Evolutionary conservation across 2,113 vertebrate genomes (phyloP).

Genomic region (Crotalus tigris): DNA sequence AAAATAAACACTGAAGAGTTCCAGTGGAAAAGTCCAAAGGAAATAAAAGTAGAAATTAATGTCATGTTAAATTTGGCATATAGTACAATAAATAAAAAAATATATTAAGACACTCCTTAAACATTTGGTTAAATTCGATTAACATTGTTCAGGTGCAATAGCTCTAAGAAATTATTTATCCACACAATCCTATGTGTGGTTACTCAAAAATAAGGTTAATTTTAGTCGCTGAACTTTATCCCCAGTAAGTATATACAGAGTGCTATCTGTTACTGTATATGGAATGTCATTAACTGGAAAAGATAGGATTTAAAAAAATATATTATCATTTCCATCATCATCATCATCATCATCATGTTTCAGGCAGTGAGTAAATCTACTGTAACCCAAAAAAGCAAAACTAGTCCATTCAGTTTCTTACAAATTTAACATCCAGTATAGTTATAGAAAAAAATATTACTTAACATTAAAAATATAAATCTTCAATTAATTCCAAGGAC

Average conservation of each 20-base stretch:
- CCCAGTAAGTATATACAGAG: neutral
- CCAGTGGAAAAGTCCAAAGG: constrained; percentile 35
- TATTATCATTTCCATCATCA: neutral
- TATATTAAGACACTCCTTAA: constrained; percentile 33
- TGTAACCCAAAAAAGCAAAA: neutral
- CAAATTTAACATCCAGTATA: rapidly evolving
- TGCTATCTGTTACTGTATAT: neutral
- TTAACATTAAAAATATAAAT: neutral
- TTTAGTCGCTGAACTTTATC: neutral
- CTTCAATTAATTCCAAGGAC: neutral
- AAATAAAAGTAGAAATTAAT: constrained; percentile 46
- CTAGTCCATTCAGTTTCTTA: neutral
- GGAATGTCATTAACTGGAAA: neutral
- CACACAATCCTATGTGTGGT: neutral
- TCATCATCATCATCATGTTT: neutral
- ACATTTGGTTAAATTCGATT: constrained; percentile 29
- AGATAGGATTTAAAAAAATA: neutral
- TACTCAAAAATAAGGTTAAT: neutral
- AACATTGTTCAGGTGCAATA: constrained; percentile 27
- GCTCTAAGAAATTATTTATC: constrained; percentile 32
- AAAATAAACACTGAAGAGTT: constrained; percentile 32
- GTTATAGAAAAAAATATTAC: neutral
- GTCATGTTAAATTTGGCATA: constrained; percentile 56
- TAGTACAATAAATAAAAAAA: constrained; percentile 36
- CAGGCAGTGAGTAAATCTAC: neutral